Evolutionary conservation across 2,888 invertebrate species (phyloP).

Genomic region (Oxytorus armatus): DNA sequence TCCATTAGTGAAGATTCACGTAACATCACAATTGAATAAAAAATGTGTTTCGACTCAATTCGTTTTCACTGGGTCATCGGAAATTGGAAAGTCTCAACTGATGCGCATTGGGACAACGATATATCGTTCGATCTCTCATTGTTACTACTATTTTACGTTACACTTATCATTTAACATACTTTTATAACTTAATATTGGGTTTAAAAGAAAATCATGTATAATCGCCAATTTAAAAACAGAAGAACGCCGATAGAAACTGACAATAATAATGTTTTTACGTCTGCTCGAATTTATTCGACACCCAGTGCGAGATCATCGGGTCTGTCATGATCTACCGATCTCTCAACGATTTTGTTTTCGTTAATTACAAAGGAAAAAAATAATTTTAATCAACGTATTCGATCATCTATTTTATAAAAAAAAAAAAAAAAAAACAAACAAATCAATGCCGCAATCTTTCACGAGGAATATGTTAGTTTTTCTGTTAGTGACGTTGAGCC

Average conservation of each 20-base stretch:
- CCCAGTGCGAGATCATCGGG: not conserved
- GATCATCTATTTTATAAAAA: not conserved
- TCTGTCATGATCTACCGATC: conserved; percentile 14
- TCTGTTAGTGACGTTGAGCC: conserved; percentile 60
- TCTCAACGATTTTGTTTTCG: not conserved
- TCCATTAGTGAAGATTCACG: not conserved
- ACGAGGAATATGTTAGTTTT: conserved; percentile 23
- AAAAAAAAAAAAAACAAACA: too few relatives aligned
- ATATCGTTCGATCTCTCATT: not conserved
- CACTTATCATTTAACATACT: conserved; percentile 2
- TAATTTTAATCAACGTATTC: not conserved
- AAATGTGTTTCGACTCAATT: conserved; percentile 40
- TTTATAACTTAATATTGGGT: not conserved
- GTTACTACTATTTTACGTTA: not conserved
- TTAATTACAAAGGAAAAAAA: not conserved
- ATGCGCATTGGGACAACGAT: conserved; percentile 8
- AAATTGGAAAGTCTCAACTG: conserved; percentile 6
- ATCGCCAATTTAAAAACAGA: conserved; percentile 25
- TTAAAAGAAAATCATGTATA: not conserved
- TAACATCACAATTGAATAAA: conserved; percentile 29
- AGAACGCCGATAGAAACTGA: conserved; percentile 36
- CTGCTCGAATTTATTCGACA: not conserved
- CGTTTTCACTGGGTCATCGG: conserved; percentile 10
- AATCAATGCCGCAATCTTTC: conserved; percentile 16
- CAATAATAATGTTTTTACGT: not conserved